Conservation (phyloP, 2,888 invertebrate genomes). For the Penaeus monodon region DNA sequence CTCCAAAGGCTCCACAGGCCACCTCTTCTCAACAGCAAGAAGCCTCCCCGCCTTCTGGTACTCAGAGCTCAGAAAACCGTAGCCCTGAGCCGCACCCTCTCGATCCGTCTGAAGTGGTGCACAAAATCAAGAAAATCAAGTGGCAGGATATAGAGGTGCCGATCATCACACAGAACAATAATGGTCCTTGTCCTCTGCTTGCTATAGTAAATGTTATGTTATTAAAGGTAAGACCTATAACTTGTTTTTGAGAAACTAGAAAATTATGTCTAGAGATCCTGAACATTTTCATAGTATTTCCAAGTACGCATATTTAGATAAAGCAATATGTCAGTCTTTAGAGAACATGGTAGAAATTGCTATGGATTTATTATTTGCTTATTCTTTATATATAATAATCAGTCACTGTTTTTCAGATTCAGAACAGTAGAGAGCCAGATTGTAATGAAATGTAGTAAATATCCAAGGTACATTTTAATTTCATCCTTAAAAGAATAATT, state of each 20-base stretch:
- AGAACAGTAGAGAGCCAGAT: too few species aligned
- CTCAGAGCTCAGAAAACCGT: conserved; percentile 8
- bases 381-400: too few species aligned
- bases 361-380: too few species aligned
- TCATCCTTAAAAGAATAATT: too few species aligned
- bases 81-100: conserved; percentile 35
- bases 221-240: conserved; percentile 69
- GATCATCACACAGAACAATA: conserved; percentile 74
- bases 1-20: conserved; percentile 24
- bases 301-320: too few species aligned
- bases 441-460: too few species aligned
- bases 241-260: background rate
- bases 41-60: background rate
- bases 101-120: conserved; percentile 67
- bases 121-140: conserved; percentile 73
- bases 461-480: too few species aligned
- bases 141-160: conserved; percentile 70
- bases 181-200: conserved; percentile 76
- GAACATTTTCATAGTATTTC: too few species aligned
- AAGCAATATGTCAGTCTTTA: too few species aligned
- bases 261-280: background rate
- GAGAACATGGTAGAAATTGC: too few species aligned
- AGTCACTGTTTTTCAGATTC: too few species aligned
- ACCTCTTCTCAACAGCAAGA: conserved; percentile 18
- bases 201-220: conserved; percentile 74